phyloP scores from a whole-genome alignment of 2,888 invertebrate genomes.

The Nebria salina region DNA sequence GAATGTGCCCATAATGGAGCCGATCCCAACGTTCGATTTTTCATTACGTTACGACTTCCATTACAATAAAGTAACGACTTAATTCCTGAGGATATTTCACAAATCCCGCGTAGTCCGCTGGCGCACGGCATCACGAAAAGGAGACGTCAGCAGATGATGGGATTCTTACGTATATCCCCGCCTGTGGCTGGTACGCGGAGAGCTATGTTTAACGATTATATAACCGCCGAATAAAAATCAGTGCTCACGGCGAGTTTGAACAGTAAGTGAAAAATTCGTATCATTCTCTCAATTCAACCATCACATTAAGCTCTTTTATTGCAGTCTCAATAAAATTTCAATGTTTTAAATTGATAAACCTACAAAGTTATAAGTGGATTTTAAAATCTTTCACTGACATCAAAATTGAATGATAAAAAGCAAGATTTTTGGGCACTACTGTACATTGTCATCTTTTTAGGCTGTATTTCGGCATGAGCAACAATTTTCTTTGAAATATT shows the following conservation, averaged over 20 bases:
- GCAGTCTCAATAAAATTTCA: not conserved
- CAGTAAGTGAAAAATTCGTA: not conserved
- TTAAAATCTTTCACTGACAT: no score
- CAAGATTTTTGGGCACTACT: no score
- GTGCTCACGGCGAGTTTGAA: not conserved
- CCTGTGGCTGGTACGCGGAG: slow-evolving; percentile 3
- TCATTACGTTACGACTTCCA: slow-evolving; percentile 36
- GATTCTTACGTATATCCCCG: not conserved
- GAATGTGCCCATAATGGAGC: not conserved
- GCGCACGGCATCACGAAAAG: not conserved
- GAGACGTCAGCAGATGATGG: slow-evolving; percentile 14
- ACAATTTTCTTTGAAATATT: not conserved
- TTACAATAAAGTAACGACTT: slow-evolving; percentile 44
- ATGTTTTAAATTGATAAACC: not conserved
- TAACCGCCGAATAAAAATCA: slow-evolving; percentile 5
- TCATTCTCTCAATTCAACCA: not conserved
- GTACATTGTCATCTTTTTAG: no score
- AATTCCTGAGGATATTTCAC: slow-evolving; percentile 29
- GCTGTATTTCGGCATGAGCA: no score
- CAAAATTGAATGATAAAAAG: no score
- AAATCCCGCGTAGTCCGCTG: slow-evolving; percentile 15
- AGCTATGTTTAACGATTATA: not conserved
- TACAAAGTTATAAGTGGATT: not conserved
- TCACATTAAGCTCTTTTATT: not conserved
- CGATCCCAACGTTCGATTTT: slow-evolving; percentile 32